Conservation (phyloP, 92 coral and sea anemone genomes). For the Scolanthus callimorphus region DNA sequence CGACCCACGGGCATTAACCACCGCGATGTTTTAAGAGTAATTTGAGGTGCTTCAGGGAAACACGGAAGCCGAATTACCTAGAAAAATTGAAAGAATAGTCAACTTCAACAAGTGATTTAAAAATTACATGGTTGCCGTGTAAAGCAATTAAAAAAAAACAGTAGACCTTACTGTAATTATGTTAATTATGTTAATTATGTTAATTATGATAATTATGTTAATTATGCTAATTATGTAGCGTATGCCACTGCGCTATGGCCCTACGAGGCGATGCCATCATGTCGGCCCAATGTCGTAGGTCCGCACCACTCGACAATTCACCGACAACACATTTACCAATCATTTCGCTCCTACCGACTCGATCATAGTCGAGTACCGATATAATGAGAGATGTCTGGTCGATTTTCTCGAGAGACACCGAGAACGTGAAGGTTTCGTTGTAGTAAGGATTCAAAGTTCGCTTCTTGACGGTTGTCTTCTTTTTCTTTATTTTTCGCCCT, state of each 20-base stretch:
- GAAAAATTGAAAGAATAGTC: too few species aligned
- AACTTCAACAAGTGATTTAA: too few species aligned
- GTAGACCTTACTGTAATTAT: too few species aligned
- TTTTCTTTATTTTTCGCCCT: conserved; percentile 89
- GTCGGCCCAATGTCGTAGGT: conserved; percentile 91
- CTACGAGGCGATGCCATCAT: conserved; percentile 93
- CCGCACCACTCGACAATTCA: conserved; percentile 88
- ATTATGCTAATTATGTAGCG: conserved; percentile 65
- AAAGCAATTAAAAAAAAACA: too few species aligned
- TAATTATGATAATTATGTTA: too few species aligned
- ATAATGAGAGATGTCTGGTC: conserved; percentile 85
- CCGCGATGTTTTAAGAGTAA: too few species aligned
- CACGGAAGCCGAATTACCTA: too few species aligned
- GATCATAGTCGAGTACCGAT: conserved; percentile 88
- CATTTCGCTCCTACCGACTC: conserved; percentile 93
- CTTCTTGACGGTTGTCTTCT: conserved; percentile 96
- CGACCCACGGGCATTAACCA: too few species aligned
- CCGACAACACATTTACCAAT: conserved; percentile 98
- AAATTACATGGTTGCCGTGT: too few species aligned
- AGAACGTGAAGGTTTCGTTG: conserved; percentile 91
- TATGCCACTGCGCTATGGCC: conserved; percentile 97
- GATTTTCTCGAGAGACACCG: conserved; percentile 91
- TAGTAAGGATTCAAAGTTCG: conserved; percentile 93
- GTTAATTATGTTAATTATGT: too few species aligned
- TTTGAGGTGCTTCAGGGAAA: too few species aligned